Conservation (phyloP, 2,888 invertebrate species). For the Synanthedon tipuliformis region DNA sequence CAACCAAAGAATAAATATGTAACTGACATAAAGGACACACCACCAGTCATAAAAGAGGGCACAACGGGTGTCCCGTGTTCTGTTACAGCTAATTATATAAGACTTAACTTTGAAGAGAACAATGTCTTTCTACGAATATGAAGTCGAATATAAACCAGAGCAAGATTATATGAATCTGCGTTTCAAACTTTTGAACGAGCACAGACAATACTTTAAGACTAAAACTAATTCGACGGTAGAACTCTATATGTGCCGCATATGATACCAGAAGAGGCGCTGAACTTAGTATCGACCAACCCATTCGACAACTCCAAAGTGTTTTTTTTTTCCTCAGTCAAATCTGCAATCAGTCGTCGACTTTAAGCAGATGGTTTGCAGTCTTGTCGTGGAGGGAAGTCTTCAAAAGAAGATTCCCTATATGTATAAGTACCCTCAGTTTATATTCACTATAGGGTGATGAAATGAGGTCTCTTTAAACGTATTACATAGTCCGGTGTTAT, state of each 20-base stretch:
- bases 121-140: conserved; percentile 85
- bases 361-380: too few species aligned
- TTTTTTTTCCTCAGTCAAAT: too few species aligned
- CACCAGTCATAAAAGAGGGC: conserved; percentile 55
- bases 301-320: conserved; percentile 58
- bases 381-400: too few species aligned
- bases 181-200: conserved; percentile 64
- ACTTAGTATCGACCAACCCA: conserved; percentile 65
- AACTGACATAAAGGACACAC: conserved; percentile 49
- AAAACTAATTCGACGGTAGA: conserved; percentile 88
- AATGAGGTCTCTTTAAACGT: too few species aligned
- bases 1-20: background rate
- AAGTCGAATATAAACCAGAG: conserved; percentile 80
- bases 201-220: conserved; percentile 69
- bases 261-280: conserved; percentile 70
- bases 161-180: conserved; percentile 78
- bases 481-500: too few species aligned
- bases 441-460: too few species aligned
- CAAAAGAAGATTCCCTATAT: too few species aligned
- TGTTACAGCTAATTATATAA: conserved; percentile 80
- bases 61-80: conserved; percentile 54
- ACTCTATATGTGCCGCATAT: conserved; percentile 79
- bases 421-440: too few species aligned
- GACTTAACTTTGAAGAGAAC: conserved; percentile 73
- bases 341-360: too few species aligned